Evolutionary conservation across 2,113 vertebrate species (phyloP), one percentile per base, ranked within the genome.

Genomic region (Oophaga pumilio): DNA sequence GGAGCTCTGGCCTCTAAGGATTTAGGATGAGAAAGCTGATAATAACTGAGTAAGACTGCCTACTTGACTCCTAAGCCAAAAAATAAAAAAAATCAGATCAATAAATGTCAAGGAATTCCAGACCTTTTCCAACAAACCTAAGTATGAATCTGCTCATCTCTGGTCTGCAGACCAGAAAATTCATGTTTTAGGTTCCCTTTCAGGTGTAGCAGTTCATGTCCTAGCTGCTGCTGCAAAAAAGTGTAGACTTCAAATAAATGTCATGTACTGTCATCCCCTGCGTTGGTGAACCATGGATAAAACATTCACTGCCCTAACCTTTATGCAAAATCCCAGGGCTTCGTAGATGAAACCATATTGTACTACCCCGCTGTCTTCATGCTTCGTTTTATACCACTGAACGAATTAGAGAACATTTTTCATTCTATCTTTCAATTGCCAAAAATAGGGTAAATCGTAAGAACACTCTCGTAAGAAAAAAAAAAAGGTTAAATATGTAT

Each of bases 401-500:
- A 82, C 49, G 33, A 50, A 22, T n/a, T 50, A 22, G 15, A 56
- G 76, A 2, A 79, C 13, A 33, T 9, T 56, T 49, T 82, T 64
- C 2, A 11, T 50, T 82, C 7, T 59, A 68, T 52, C 56, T 7
- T 64, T 68, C 59, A 12, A 33, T 82, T 20, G 49, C 20, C 11
- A 62, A 22, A 49, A 82, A 62, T 59, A 43, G 17, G 43, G 13
- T 69, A 83, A 68, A 50, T 50, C 6, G 14, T 24, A 52, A 26
- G 68, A 82, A 66, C 26, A 14, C 43, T 52, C 13, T 68, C 14
- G 24, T 68, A 24, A 60, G 28, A 14, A 66, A 82, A 78, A 82
- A 78, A 33, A 22, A 79, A 69, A 69, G 85, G 60, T 77, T 86
- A 69, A 79, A 86, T 62, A 28, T 78, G 18, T 56, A 50, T 78